Evolutionary conservation across 1,140 invertebrate species (phyloP), one percentile per base, ranked within the genome.

Genomic region (Scylla paramamosain): DNA sequence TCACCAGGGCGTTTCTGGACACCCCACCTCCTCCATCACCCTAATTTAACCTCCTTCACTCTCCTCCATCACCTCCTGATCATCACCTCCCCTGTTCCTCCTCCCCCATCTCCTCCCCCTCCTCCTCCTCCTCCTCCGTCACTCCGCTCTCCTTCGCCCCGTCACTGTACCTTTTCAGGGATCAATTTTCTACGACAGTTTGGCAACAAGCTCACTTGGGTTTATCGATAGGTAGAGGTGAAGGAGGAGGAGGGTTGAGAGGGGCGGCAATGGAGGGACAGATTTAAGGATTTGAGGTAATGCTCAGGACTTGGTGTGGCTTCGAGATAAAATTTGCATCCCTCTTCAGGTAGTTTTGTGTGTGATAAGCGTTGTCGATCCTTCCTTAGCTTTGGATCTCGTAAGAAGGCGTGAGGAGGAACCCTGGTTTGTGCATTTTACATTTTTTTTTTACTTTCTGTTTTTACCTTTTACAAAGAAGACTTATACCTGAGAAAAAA

Each of bases 41-140:
- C 25, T 48, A 48, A 48, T 25, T 67, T 25, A 10, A 20, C 59
- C 59, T 52, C 48, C 48, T 14, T 52, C 48, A 67, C 59, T 25
- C 67, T 77, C 67, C 67, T 77, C 20, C 67, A 77, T 77, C 67
- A 77, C 67, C 67, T 77, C 67, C 67, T 77, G 67, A 77, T 77
- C 67, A 77, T 77, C 67, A 77, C 67, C 25, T n/a, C 52, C 52
- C 67, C 59, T 67, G 10, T 16, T 67, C 59, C 59, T 67, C 59
- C 59, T 67, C 59, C 67, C 20, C 67, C 67, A 16, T n/a, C 1
- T n/a, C 52, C 67, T n/a, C 67, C n/a, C 25, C 16, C 67, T 20
- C 20, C 67, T n/a, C n/a, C 67, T 77, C 25, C 12, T 77, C 67
- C 67, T 77, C 25, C 67, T 77, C 67, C 67, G 2, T n/a, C 67